Base-by-base conservation (phyloP, 53 echinoderm and acorn worm genomes). In the Actinopyga echinites region DNA sequence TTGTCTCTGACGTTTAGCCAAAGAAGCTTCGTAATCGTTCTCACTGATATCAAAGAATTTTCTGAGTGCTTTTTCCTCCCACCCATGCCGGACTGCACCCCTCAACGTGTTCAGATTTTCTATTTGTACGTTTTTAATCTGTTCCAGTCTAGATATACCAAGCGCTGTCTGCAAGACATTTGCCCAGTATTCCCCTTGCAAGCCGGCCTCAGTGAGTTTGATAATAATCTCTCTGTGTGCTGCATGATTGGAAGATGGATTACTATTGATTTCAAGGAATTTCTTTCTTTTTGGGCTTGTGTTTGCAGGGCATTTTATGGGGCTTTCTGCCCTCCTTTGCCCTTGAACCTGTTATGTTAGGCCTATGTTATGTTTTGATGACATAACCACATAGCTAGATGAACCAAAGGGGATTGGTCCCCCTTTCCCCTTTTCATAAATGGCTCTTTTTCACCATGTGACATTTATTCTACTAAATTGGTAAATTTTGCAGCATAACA, bases 41-140 rank as follows among this genome's bases (percentile, higher is more conserved):
- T 78, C 55, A 56, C 55, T 53, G 56, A 78, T 78, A n/a, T 54
- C 56, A 52, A 78, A 78, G 26, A 52, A 22, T 33, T 49, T 78
- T 53, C 32, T 78, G 24, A 78, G 79, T 54, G 79, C 79, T 8
- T 52, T 78, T 78, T 56, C 56, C 52, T 78, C 79, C 79, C 79
- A 78, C 1, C 52, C 55, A 78, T 78, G 30, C 55, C 56, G 49
- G 24, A 78, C 56, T 52, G 79, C 54, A 78, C 24, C 54, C 54
- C 11, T 23, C 54, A 78, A 28, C 32, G 21, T 78, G 1, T 78
- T 55, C 55, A 78, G 53, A 54, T 78, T 5, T 23, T 54, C 54
- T 28, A 31, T 24, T 28, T 78, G 49, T 31, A 78, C 2, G 15
- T 78, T 54, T 78, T 49, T 21, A 5, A 28, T 56, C 17, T 78